These are phyloP conservation scores for Chelon auratus DNA, from an alignment of 2,797 vertebrate species.

Conservation along the genomic window DNA sequence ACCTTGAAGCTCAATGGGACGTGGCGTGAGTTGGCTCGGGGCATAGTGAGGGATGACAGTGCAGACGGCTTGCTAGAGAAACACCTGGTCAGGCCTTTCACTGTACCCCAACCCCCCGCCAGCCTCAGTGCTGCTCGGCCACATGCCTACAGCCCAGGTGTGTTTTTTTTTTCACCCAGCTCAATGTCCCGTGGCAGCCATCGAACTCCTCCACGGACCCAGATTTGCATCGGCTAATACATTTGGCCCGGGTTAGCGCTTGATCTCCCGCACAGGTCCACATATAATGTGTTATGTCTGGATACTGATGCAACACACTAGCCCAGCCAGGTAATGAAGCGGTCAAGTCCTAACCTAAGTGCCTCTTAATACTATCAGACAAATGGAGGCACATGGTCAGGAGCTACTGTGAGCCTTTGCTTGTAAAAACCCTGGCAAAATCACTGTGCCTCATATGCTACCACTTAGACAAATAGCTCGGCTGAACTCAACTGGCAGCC, in stretches of 20 bases:
- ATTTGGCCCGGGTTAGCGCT: slow-evolving; percentile 44
- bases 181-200: slow-evolving; percentile 52
- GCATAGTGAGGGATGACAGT: slow-evolving; percentile 60
- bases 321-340: slow-evolving; percentile 42
- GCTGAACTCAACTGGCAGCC: slow-evolving; percentile 65
- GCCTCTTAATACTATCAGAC: slow-evolving; percentile 44
- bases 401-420: slow-evolving; percentile 57
- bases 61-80: slow-evolving; percentile 60
- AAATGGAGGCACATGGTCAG: slow-evolving; percentile 53
- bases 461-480: slow-evolving; percentile 71
- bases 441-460: slow-evolving; percentile 61
- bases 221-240: slow-evolving; percentile 51
- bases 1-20: slow-evolving; percentile 54
- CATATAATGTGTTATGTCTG: slow-evolving; percentile 48
- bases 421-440: slow-evolving; percentile 63
- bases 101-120: not conserved
- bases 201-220: slow-evolving; percentile 36
- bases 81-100: slow-evolving; percentile 61
- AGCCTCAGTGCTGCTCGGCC: slow-evolving; percentile 42
- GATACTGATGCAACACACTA: slow-evolving; percentile 24
- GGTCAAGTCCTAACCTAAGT: slow-evolving; percentile 25
- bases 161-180: slow-evolving; percentile 46
- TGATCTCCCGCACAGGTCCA: slow-evolving; percentile 42
- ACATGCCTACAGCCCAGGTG: slow-evolving; percentile 67
- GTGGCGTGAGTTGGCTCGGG: slow-evolving; percentile 44